Base-by-base conservation (phyloP, 1,140 invertebrate genomes). In the Oppia nitens region DNA sequence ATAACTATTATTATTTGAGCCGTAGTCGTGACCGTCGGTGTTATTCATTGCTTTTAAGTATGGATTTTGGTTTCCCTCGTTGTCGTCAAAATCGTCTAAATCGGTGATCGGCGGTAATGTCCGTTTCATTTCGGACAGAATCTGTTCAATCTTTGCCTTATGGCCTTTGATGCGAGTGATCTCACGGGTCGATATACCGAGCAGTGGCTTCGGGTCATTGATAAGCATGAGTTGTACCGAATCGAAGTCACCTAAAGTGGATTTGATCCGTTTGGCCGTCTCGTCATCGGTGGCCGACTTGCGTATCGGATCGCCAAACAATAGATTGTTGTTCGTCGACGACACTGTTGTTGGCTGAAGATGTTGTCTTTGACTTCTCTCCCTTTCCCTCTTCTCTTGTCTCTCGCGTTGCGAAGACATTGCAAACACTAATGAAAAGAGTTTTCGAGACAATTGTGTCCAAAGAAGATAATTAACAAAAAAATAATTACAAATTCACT, bases 251-350 rank as follows among this genome's bases (percentile, higher is more conserved):
- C 84, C 84, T 50, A 86, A 72, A 62, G 80, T 81, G 51, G 76
- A 80, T 67, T 83, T 80, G 63, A 86, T 84, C 66, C 84, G 78
- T 66, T 82, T 79, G 53, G 77, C 79, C n/a, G 81, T 77, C 48
- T 76, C 78, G 69, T 87, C 83, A 47, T 75, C 75, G n/a, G 52
- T 26, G 1, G 52, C 48, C 23, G 32, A 6, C 14, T 47, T 49
- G n/a, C n/a, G n/a, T 9, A 59, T 60, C 26, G 61, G 61, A 9
- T 55, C 60, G 20, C 52, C 53, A 47, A 62, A 62, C 17, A 61
- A 20, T 26, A 55, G 45, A 51, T 45, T 51, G 23, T 40, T n/a
- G 21, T 20, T 24, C 48, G 23, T 3, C 3, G 23, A 24, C 3
- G 55, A 51, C 29, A 26, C 11, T 20, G 2, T 26, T 14, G 40